Base-by-base conservation (phyloP, 2,113 vertebrate genomes). In the Asarcornis scutulata region DNA sequence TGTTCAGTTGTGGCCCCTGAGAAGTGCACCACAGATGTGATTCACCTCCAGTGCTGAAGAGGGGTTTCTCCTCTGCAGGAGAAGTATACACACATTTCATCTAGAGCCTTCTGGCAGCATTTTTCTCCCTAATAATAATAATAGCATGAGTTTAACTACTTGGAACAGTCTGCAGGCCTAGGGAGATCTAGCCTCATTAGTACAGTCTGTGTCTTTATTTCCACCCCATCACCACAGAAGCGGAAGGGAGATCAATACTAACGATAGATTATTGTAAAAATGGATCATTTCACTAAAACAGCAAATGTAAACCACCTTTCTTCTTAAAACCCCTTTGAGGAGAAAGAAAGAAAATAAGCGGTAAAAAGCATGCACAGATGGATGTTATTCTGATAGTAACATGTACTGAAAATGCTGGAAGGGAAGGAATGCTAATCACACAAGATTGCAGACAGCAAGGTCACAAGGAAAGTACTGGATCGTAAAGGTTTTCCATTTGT, bases 401-500 rank as follows among this genome's bases (percentile, higher is more conserved):
- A 27, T 53, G 20, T 60, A 62, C 32, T 87, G 64, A 86, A 90
- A 92, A 42, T 34, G 23, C 74, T 80, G 48, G 50, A 76, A 73
- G 69, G 40, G 34, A 80, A 89, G 56, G 52, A 83, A 71, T 63
- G 42, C 32, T 83, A 85, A 80, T 89, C 4, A 0, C 46, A 68
- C 52, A 60, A 11, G 91, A 93, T 60, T 91, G n/a, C 71, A 48
- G 74, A 62, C 67, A 60, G 13, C 0, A 7, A 44, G 79, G 67
- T 87, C 73, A 56, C 0, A 1, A 55, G 56, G 27, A 42, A 59
- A 72, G 34, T 78, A 67, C 64, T 58, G 75, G 83, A 55, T 56
- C 74, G 20, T 74, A 59, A 74, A 90, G 63, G 60, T 63, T 95
- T 93, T 89, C 79, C 52, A 48, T 81, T 95, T 90, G 63, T 50